A percentile compares a stretch with the other conserved stretches of the same genome.
Evolutionary conservation across 2,888 invertebrate species (phyloP).

Genomic region (Andrena haemorrhoa): DNA sequence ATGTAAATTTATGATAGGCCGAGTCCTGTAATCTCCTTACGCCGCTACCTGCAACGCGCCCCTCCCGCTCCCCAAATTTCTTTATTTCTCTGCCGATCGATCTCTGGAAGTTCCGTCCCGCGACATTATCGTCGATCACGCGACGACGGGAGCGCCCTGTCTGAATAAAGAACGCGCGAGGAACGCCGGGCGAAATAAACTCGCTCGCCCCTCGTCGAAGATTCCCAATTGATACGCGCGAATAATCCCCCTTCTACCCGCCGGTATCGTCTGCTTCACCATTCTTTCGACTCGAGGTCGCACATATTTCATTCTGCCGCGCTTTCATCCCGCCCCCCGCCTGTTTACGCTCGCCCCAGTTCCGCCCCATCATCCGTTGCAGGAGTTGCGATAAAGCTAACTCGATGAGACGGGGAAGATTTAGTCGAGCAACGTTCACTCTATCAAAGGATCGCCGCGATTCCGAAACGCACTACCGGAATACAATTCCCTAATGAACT

Average conservation of each 20-base stretch:
- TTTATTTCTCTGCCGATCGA: conserved; percentile 35
- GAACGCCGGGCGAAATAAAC: conserved; percentile 22
- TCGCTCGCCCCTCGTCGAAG: conserved; percentile 14
- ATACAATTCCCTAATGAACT: not conserved
- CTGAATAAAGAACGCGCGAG: conserved; percentile 39
- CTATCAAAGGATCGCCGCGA: not conserved
- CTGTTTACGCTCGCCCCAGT: not conserved
- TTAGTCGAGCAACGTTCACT: not conserved
- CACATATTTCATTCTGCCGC: conserved; percentile 9
- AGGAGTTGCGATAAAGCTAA: not conserved
- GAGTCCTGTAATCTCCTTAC: conserved; percentile 60
- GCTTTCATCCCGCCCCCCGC: not conserved
- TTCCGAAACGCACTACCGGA: not conserved
- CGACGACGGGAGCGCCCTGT: conserved; percentile 27
- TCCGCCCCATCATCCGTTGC: not conserved
- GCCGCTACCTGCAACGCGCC: conserved; percentile 49
- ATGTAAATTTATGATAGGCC: conserved; percentile 67
- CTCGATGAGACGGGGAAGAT: not conserved
- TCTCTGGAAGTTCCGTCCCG: conserved; percentile 43
- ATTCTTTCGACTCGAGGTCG: not conserved
- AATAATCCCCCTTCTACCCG: conserved; percentile 23
- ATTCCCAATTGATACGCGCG: conserved; percentile 50
- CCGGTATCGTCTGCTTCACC: not conserved
- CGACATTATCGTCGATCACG: conserved; percentile 57
- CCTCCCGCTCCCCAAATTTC: conserved; percentile 12